Percentiles rank a stretch among this genome's conserved stretches.
These are phyloP conservation scores for Hipparchia semele DNA, from an alignment of 2,888 invertebrate genomes.

Conservation along the genomic window DNA sequence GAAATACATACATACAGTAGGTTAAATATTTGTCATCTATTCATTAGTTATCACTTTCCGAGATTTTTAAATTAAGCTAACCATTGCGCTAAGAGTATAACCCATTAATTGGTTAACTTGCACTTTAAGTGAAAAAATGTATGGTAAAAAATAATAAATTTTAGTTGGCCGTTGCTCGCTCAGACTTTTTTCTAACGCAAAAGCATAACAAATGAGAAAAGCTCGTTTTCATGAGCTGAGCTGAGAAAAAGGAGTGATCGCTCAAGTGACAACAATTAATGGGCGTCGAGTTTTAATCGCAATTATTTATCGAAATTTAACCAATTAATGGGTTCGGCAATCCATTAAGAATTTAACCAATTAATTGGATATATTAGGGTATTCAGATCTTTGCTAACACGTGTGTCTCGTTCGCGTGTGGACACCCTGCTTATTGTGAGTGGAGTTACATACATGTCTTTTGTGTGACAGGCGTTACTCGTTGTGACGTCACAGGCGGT, in stretches of 20 bases:
- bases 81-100: neutral
- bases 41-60: slow-evolving; percentile 3
- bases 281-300: neutral
- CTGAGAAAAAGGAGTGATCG: too few relatives aligned
- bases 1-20: neutral
- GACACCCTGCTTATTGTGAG: slow-evolving; percentile 5
- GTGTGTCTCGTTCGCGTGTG: neutral
- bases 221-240: too few relatives aligned
- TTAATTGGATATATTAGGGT: slow-evolving; percentile 12
- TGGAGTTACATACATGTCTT: slow-evolving; percentile 8
- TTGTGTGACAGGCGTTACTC: slow-evolving; percentile 10
- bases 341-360: slow-evolving; percentile 3
- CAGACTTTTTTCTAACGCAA: too few relatives aligned
- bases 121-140: neutral
- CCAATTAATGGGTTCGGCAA: slow-evolving; percentile 3
- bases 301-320: neutral
- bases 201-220: too few relatives aligned
- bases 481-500: slow-evolving; percentile 32
- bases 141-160: too few relatives aligned
- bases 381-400: neutral
- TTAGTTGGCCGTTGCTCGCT: too few relatives aligned
- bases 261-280: neutral
- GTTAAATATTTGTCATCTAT: slow-evolving; percentile 4
- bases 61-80: neutral
- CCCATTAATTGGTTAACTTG: slow-evolving; percentile 14